Evolutionary conservation across 1,140 invertebrate species (phyloP).

Genomic region (Halyomorpha halys): DNA sequence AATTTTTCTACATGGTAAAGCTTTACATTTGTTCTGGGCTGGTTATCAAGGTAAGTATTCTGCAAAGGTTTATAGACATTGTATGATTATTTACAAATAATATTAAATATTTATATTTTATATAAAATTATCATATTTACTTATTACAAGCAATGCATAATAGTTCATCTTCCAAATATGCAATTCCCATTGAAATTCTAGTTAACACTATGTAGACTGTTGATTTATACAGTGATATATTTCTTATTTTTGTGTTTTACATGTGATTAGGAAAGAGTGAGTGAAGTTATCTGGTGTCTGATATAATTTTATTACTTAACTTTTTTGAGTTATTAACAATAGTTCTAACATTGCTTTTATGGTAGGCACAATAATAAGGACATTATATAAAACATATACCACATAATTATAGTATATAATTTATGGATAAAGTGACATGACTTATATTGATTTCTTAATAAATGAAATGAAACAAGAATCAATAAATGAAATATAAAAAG

Average conservation of each 20-base stretch:
- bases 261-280: neutral
- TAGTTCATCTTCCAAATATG: neutral
- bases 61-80: neutral
- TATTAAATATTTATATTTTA: neutral
- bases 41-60: neutral
- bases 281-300: too few species aligned
- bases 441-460: neutral
- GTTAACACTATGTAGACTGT: neutral
- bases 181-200: neutral
- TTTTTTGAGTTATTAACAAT: neutral
- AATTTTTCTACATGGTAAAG: conserved; percentile 7
- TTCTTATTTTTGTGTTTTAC: neutral
- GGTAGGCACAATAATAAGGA: conserved; percentile 4
- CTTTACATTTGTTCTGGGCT: neutral
- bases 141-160: too few species aligned
- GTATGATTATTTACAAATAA: neutral
- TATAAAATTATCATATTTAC: too few species aligned
- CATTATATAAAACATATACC: neutral
- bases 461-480: neutral
- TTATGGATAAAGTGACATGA: neutral
- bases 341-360: conserved; percentile 10
- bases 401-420: neutral
- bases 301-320: neutral
- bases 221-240: neutral
- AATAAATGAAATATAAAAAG: neutral